Base-by-base conservation (phyloP, 2,797 vertebrate species). In the Catharus ustulatus region DNA sequence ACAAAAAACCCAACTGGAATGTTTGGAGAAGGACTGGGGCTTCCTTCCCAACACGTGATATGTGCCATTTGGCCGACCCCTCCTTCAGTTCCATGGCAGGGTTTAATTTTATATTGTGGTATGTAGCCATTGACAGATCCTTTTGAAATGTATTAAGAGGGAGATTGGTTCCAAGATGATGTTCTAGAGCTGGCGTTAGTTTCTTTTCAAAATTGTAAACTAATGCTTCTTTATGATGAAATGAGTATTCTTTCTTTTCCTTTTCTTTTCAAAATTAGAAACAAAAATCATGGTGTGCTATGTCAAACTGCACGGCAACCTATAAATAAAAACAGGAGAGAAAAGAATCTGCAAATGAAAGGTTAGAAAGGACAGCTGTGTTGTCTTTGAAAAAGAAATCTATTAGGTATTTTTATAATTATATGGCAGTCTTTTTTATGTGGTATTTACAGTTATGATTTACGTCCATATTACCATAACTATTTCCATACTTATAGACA, bases 371-470 rank as follows among this genome's bases (percentile, higher is more conserved):
- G 84, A 92, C 94, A 97, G 94, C 96, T 96, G 94, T 94, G 88
- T 92, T 95, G 93, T 96, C 94, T 96, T 96, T 95, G 90, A 93
- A 96, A 96, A 96, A 96, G 55, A 95, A 95, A 92, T 93, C 79
- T 94, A 97, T 96, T 97, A 95, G 91, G 89, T 95, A 97, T 96
- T 96, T 96, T 96, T 94, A 96, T 96, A 97, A 97, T 97, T 97
- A 95, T 94, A 96, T 84, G 72, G 71, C 95, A 97, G 86, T 78
- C 93, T 89, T 87, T 94, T 96, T 96, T 88, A 96, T 96, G 95
- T 96, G 96, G 94, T 96, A 94, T 96, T 96, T 95, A 76, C 93
- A 96, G 92, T 94, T 97, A 95, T 93, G 92, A 97, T 94, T 95
- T 95, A 95, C 11, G 32, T 92, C 64, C 91, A 83, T 91, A 94